Evolutionary conservation across 1,140 invertebrate genomes (phyloP).

Genomic region (Procambarus virginalis): DNA sequence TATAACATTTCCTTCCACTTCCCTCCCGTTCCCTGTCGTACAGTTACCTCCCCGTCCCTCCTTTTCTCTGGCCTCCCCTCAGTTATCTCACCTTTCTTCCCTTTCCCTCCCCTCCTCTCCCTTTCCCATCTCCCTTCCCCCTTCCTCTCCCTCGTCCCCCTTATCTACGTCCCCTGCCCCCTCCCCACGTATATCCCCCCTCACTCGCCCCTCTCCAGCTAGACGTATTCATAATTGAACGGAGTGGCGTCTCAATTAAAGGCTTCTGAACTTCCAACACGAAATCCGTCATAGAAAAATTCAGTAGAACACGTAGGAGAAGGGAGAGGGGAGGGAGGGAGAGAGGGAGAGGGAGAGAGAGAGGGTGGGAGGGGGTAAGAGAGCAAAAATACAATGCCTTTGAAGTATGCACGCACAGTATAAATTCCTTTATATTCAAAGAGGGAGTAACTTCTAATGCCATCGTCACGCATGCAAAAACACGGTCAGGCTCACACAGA

Average conservation of each 20-base stretch:
- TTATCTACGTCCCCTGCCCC: background rate
- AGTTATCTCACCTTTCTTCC: too few relatives aligned
- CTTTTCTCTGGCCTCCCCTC: background rate
- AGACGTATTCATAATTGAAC: slow-evolving; percentile 49
- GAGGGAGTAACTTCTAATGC: slow-evolving; percentile 58
- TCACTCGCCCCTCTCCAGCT: background rate
- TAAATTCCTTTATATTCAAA: slow-evolving; percentile 65
- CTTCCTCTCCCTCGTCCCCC: background rate
- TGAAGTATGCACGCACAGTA: slow-evolving; percentile 50
- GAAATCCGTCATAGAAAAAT: slow-evolving; percentile 50
- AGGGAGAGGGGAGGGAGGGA: background rate
- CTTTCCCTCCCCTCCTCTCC: too few relatives aligned
- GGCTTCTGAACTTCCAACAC: slow-evolving; percentile 29
- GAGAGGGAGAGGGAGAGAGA: background rate
- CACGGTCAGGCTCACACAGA: slow-evolving; percentile 20
- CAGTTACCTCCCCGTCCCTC: too few relatives aligned
- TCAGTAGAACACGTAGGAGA: slow-evolving; percentile 15
- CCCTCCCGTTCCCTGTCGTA: too few relatives aligned
- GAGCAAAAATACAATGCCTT: slow-evolving; percentile 48
- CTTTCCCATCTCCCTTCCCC: background rate
- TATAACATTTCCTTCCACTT: too few relatives aligned
- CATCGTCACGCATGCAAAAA: slow-evolving; percentile 14
- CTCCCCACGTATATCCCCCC: background rate
- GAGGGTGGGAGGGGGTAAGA: background rate
- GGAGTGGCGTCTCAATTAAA: slow-evolving; percentile 46